Percentiles rank a stretch among this genome's conserved stretches.
phyloP scores from a whole-genome alignment of 2,113 vertebrate genomes.

The Eulemur rufifrons region DNA sequence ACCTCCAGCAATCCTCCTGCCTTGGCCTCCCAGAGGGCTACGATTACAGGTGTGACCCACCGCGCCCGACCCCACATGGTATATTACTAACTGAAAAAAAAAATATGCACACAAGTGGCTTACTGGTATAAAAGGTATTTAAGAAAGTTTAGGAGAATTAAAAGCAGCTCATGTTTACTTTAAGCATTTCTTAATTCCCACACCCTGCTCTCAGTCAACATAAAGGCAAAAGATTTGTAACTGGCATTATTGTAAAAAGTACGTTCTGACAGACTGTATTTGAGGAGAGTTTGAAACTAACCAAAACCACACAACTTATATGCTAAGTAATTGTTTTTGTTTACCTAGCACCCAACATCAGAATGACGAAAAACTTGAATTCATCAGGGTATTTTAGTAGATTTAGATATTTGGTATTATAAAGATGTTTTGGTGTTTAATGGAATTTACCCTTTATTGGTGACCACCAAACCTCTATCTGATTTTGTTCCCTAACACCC shows the following conservation, averaged over 20 bases:
- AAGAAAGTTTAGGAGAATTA: not conserved
- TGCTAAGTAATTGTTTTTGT: not conserved
- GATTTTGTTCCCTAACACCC: no score
- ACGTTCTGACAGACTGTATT: not conserved
- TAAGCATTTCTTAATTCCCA: not conserved
- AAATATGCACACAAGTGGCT: no score
- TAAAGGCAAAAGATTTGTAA: not conserved
- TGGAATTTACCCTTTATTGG: not conserved
- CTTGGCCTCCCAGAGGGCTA: no score
- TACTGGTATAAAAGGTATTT: not conserved
- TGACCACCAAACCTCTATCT: no score
- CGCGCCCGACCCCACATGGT: no score
- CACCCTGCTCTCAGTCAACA: not conserved
- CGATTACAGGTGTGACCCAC: no score
- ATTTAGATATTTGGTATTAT: not conserved
- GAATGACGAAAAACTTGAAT: no score
- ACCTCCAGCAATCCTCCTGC: no score
- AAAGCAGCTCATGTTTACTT: not conserved
- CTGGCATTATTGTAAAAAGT: not conserved
- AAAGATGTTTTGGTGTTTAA: no score
- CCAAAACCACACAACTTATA: not conserved
- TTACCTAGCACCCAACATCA: not conserved
- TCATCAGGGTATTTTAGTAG: not conserved
- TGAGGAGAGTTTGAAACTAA: not conserved
- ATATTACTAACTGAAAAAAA: not conserved